Base-by-base conservation (phyloP, 2,113 vertebrate genomes). In the Podarcis cretensis region DNA sequence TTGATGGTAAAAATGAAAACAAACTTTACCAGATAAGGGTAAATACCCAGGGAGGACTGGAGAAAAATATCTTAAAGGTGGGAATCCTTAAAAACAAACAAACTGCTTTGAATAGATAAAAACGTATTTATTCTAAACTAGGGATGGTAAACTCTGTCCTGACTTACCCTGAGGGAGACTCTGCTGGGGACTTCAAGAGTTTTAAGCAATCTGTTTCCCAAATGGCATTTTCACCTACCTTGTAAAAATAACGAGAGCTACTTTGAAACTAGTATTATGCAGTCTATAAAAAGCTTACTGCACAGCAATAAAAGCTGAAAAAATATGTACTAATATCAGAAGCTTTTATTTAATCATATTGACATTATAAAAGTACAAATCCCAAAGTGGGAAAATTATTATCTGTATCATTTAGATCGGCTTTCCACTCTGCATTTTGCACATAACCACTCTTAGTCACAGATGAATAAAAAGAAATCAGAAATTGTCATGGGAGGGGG, bases 81-180 rank as follows among this genome's bases (percentile, higher is more conserved):
- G 13, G 48, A 54, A 54, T 54, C 48, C 48, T 54, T 54, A 43
- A 20, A 71, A 73, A 40, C 73, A 6, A 20, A 35, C 35, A 5
- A 76, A 76, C 87, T 88, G 30, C 6, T 75, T 76, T 88, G 57
- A 83, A 66, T 48, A 75, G 30, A 43, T 75, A 75, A 76, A 63
- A 88, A 16, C n/a, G 7, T 63, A 48, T 83, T 40, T 88, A 65
- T 37, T 81, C 69, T 82, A 82, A 59, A 74, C 54, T 75, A 20
- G 59, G 71, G 57, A 43, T 25, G 30, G 63, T 83, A 75, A 75
- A 82, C 57, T 85, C n/a, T 13, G 35, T 74, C 37, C 18, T 82
- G 23, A 40, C 18, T 32, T 48, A 35, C 30, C 48, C 86, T 74
- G 37, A 74, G 27, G 76, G 85, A 79, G 32, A 32, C 25, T 73